Conservation (phyloP, 2,888 invertebrate genomes). For the Molanna angustata region DNA sequence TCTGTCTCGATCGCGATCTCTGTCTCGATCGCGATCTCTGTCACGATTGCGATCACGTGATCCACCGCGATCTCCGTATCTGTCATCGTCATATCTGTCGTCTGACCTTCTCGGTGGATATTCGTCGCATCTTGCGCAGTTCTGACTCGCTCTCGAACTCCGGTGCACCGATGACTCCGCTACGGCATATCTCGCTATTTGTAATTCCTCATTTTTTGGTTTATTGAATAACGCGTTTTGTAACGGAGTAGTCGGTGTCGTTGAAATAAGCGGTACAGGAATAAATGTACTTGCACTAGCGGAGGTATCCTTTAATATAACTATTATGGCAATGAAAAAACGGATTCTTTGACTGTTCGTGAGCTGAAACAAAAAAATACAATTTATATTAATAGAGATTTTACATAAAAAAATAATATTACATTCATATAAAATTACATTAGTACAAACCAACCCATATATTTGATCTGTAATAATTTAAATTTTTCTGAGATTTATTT, state of each 20-base stretch:
- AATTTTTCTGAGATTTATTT: no score
- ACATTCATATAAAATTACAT: no score
- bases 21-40: conserved; percentile 15
- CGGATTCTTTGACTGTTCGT: no score
- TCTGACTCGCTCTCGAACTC: conserved; percentile 26
- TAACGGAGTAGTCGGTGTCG: conserved; percentile 15
- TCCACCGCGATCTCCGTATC: conserved; percentile 19
- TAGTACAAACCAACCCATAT: no score
- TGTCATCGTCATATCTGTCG: conserved; percentile 28
- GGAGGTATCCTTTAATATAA: no score
- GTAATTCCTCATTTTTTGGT: conserved; percentile 15
- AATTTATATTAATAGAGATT: no score
- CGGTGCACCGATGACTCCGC: conserved; percentile 22
- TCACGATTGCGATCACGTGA: conserved; percentile 17
- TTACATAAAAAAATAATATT: no score
- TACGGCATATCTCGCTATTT: conserved; percentile 20
- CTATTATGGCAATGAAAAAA: no score
- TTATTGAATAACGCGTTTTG: conserved; percentile 20
- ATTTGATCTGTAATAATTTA: no score
- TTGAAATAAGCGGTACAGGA: conserved; percentile 26
- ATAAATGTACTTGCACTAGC: no score
- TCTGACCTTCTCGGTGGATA: conserved; percentile 24
- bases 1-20: conserved; percentile 20
- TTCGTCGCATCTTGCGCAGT: conserved; percentile 30
- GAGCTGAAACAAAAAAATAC: no score